Percentiles rank a stretch among this genome's conserved stretches.
These are phyloP conservation scores for Toxotes chatareus DNA, from an alignment of 2,113 vertebrate species.

Conservation along the genomic window DNA sequence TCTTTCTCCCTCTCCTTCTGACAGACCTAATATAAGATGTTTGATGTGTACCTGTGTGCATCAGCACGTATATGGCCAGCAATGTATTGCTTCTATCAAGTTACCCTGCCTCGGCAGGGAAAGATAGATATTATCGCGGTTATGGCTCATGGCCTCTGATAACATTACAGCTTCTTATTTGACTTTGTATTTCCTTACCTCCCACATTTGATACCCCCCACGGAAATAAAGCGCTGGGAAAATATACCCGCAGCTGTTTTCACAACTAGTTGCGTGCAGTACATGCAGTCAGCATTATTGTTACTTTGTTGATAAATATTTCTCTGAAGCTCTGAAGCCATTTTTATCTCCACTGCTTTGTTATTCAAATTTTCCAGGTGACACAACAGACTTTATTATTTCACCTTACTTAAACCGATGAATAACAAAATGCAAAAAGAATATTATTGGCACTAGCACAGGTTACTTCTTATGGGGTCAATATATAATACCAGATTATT, in stretches of 20 bases:
- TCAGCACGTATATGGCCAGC: slow-evolving; percentile 54
- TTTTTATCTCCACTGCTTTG: slow-evolving; percentile 29
- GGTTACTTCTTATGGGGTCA: slow-evolving; percentile 19
- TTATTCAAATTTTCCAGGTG: slow-evolving; percentile 30
- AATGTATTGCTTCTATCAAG: slow-evolving; percentile 74
- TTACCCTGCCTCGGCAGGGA: slow-evolving; percentile 65
- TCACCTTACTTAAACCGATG: slow-evolving; percentile 6
- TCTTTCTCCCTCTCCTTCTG: slow-evolving; percentile 40
- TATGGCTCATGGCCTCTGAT: slow-evolving; percentile 75
- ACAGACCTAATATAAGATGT: slow-evolving; percentile 76
- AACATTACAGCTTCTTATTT: slow-evolving; percentile 78
- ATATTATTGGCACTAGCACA: not conserved
- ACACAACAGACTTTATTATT: slow-evolving; percentile 8
- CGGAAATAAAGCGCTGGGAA: slow-evolving; percentile 55
- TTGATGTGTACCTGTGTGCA: slow-evolving; percentile 78
- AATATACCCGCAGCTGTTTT: slow-evolving; percentile 57
- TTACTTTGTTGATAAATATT: slow-evolving; percentile 37
- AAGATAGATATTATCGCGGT: slow-evolving; percentile 74
- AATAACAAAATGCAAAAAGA: not conserved
- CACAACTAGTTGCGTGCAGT: slow-evolving; percentile 34
- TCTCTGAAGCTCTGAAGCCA: slow-evolving; percentile 25
- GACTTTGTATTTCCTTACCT: slow-evolving; percentile 70
- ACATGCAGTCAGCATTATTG: slow-evolving; percentile 46
- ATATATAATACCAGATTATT: slow-evolving; percentile 27
- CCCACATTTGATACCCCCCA: slow-evolving; percentile 61